Percentiles rank a stretch among this genome's conserved stretches.
Conservation (phyloP, 2,888 invertebrate genomes). For the Drosophila picticornis region DNA sequence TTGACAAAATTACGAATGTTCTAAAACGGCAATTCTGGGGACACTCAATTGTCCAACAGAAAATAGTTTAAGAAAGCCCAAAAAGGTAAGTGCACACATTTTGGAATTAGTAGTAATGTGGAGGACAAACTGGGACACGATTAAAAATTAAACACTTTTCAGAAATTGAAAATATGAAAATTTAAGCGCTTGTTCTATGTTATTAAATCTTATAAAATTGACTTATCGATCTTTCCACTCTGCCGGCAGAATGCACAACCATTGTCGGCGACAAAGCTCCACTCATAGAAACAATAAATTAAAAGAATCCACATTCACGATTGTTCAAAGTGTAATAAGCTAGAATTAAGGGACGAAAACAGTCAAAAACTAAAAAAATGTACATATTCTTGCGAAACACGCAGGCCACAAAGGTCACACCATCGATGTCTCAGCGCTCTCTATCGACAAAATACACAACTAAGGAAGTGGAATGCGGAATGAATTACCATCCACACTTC, state of each 20-base stretch:
- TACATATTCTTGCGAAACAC: not conserved
- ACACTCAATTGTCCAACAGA: not conserved
- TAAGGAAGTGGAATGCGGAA: not conserved
- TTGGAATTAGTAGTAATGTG: not conserved
- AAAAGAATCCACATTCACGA: not conserved
- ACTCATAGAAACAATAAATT: not conserved
- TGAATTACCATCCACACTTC: not conserved
- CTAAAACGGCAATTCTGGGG: not conserved
- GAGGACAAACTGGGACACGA: not conserved
- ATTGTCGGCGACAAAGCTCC: not conserved
- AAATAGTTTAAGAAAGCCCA: not conserved
- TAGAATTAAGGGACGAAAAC: not conserved
- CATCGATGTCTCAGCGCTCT: not conserved
- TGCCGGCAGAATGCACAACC: not conserved
- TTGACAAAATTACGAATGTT: too few species aligned
- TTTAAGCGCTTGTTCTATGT: not conserved
- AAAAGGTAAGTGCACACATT: not conserved
- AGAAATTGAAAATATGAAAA: not conserved
- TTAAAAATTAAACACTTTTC: not conserved
- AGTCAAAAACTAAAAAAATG: not conserved
- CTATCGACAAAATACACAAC: not conserved
- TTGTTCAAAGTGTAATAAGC: not conserved
- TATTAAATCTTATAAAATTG: too few species aligned
- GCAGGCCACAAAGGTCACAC: not conserved
- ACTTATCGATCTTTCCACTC: not conserved